These are phyloP conservation scores for Eublepharis macularius DNA, from an alignment of 2,113 vertebrate species.

Conservation along the genomic window DNA sequence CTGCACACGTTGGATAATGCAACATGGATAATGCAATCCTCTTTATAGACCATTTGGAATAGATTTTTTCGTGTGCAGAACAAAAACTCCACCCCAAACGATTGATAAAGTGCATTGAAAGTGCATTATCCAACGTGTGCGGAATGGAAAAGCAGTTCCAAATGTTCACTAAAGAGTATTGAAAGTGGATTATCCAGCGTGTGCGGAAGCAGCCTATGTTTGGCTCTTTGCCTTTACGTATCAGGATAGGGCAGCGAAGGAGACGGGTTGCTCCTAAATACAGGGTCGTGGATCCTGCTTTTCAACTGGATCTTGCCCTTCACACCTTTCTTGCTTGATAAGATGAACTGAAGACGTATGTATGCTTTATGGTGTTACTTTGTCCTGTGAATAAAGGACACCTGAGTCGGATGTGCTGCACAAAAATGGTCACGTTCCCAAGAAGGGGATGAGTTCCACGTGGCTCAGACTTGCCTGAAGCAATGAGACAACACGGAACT, in stretches of 20 bases:
- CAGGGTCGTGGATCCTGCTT: not conserved
- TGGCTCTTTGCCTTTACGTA: too few relatives aligned
- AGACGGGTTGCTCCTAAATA: not conserved
- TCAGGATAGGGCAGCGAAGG: not conserved
- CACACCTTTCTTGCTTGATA: not conserved
- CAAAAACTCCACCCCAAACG: too few relatives aligned
- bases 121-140: too few relatives aligned
- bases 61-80: too few relatives aligned
- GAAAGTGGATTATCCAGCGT: too few relatives aligned
- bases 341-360: not conserved
- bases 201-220: too few relatives aligned
- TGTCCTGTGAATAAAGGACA: not conserved
- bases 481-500: constrained; percentile 2
- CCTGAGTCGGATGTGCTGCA: not conserved
- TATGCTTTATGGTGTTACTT: not conserved
- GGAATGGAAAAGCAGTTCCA: too few relatives aligned
- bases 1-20: too few relatives aligned
- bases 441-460: not conserved
- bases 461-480: not conserved
- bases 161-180: too few relatives aligned
- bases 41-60: too few relatives aligned
- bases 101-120: too few relatives aligned
- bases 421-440: not conserved
- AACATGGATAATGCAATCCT: too few relatives aligned
- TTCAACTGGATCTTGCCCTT: not conserved